Evolutionary conservation across 1,140 invertebrate genomes (phyloP), one percentile per base, ranked within the genome.

Genomic region (Muscidifurax raptorellus): DNA sequence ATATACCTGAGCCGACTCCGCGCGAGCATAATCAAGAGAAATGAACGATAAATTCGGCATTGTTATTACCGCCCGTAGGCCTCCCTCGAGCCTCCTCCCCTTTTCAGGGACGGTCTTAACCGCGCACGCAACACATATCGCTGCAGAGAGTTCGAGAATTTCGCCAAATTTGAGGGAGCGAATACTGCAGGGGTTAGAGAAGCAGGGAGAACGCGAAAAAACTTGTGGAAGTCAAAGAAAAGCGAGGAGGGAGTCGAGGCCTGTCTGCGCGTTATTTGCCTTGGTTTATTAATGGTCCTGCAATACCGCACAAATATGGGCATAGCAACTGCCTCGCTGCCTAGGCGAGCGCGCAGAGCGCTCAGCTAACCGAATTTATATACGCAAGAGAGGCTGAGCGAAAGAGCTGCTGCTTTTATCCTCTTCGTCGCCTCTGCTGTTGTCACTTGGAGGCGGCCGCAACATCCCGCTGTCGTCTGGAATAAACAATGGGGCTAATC

Each of bases 401-500:
- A 44, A 30, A 18, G 28, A 30, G 72, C 72, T 28, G 72, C 6
- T 2, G 36, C 25, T 64, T 47, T 64, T 52, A n/a, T n/a, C n/a
- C n/a, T n/a, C n/a, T n/a, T n/a, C 28, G 18, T 18, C 18, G 59
- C 18, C 59, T 28, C 28, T 64, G 28, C 18, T 28, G 64, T 18
- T 47, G 64, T n/a, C 64, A 66, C 64, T 66, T 66, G 22, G 47
- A 64, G 2, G 28, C 25, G 15, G 44, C 27, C 3, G 13, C 28
- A 25, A 15, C 44, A 64, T 27, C n/a, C 6, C 28, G 47, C 44
- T 25, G n/a, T 22, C 30, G 12, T 44, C 71, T 64, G 27, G 71
- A 82, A 75, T 82, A 75, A 82, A 75, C 80, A 76, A 82, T 75
- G 52, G 47, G 59, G 32, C 80, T 64, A 82, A 82, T 82, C 47